phyloP scores from a whole-genome alignment of 2,113 vertebrate genomes.

The Datnioides undecimradiatus region DNA sequence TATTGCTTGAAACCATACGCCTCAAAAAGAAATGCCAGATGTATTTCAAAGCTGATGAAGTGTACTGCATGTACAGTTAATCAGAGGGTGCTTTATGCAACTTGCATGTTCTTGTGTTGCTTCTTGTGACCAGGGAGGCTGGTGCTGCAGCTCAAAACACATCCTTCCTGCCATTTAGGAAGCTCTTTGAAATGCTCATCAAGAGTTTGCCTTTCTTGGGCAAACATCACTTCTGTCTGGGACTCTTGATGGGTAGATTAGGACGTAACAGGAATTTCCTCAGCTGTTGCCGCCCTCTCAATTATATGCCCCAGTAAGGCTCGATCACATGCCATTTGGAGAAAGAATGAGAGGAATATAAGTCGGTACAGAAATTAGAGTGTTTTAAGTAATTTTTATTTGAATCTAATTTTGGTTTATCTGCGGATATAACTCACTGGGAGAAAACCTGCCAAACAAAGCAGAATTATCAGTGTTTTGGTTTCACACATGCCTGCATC shows the following conservation, averaged over 20 bases:
- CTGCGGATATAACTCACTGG: neutral
- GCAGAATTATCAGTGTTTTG: neutral
- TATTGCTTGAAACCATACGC: neutral
- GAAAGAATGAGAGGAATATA: neutral
- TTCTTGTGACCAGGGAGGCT: neutral
- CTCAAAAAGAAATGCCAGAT: neutral
- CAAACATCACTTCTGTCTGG: conserved; percentile 64
- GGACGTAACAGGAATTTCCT: conserved; percentile 71
- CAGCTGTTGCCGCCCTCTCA: conserved; percentile 54
- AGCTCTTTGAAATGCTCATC: conserved; percentile 68
- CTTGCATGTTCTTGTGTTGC: neutral
- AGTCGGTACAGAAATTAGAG: neutral
- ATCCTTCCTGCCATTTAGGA: conserved; percentile 72
- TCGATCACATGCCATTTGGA: conserved; percentile 6
- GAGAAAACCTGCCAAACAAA: neutral
- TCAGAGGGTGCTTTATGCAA: neutral
- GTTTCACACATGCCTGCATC: neutral
- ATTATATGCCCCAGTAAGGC: neutral
- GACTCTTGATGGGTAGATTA: conserved; percentile 66
- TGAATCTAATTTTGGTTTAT: neutral
- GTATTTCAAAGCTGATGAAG: neutral
- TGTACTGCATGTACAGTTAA: neutral
- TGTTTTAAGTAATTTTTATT: neutral
- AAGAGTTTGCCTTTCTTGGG: conserved; percentile 49
- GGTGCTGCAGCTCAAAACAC: conserved; percentile 1